phyloP scores from a whole-genome alignment of 2,888 invertebrate genomes.

The Drosophila maculinotata region DNA sequence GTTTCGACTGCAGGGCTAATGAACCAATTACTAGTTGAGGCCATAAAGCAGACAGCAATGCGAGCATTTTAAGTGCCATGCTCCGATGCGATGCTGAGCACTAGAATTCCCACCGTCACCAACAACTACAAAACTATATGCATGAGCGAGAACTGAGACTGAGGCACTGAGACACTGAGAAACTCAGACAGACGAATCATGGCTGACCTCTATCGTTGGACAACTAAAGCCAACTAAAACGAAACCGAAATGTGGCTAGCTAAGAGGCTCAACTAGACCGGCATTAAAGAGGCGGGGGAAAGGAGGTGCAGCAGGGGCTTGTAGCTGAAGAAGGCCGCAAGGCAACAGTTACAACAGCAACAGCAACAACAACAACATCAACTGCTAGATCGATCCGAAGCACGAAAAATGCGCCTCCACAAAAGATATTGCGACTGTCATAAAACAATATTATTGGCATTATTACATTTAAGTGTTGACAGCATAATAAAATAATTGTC shows the following conservation, averaged over 20 bases:
- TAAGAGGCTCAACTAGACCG: constrained; percentile 71
- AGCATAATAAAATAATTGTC: constrained; percentile 85
- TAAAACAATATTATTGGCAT: constrained; percentile 83
- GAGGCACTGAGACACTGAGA: constrained; percentile 24
- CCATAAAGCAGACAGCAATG: constrained; percentile 70
- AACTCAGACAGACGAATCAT: constrained; percentile 60
- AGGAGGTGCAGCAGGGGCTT: constrained; percentile 1
- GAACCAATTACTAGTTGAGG: constrained; percentile 76
- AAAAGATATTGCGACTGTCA: constrained; percentile 76
- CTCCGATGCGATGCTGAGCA: constrained; percentile 39
- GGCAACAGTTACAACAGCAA: constrained; percentile 36
- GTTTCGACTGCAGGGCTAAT: constrained; percentile 71
- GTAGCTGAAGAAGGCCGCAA: constrained; percentile 41
- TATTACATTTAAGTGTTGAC: constrained; percentile 84
- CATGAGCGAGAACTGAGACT: constrained; percentile 41
- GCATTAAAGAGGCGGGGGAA: constrained; percentile 66
- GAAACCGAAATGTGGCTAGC: constrained; percentile 72
- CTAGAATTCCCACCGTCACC: constrained; percentile 74
- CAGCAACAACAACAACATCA: constrained; percentile 14
- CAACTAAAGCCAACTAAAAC: constrained; percentile 65
- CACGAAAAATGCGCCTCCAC: constrained; percentile 66
- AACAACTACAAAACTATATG: constrained; percentile 43
- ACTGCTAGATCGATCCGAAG: constrained; percentile 44
- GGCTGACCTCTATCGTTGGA: constrained; percentile 72
- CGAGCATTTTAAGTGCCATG: constrained; percentile 56